phyloP scores from a whole-genome alignment of 2,113 vertebrate genomes.

The Brienomyrus brachyistius region DNA sequence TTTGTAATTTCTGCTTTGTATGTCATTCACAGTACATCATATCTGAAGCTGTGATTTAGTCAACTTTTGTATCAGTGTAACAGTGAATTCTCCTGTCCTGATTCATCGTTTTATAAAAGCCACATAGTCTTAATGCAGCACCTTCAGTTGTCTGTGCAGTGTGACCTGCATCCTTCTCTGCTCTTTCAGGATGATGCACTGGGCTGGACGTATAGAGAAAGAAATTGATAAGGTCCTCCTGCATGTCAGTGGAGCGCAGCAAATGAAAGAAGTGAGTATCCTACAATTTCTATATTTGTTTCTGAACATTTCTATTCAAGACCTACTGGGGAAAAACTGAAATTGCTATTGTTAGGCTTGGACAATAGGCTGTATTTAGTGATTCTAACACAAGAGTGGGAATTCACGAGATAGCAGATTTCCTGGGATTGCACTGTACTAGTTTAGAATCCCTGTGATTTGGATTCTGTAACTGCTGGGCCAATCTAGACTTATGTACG shows the following conservation, averaged over 20 bases:
- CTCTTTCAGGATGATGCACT: conserved; percentile 67
- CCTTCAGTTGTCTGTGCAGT: neutral
- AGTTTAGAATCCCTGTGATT: neutral
- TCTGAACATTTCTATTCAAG: neutral
- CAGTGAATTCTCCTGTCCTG: neutral
- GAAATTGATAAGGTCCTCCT: conserved; percentile 70
- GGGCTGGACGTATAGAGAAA: conserved; percentile 72
- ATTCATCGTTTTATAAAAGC: neutral
- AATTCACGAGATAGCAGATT: neutral
- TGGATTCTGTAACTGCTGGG: neutral
- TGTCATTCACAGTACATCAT: neutral
- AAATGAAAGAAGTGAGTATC: conserved; percentile 64
- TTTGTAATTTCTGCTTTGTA: neutral
- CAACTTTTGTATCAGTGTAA: neutral
- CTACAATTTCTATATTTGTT: neutral
- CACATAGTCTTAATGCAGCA: neutral
- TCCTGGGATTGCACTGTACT: neutral
- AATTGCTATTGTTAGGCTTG: neutral
- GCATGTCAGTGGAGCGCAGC: conserved; percentile 66
- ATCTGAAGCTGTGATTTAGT: neutral
- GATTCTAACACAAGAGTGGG: neutral
- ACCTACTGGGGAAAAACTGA: neutral
- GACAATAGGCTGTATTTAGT: neutral
- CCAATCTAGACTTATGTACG: neutral
- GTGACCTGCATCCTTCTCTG: neutral